These are phyloP conservation scores for Ceriagrion tenellum DNA, from an alignment of 2,888 invertebrate genomes.

Conservation along the genomic window DNA sequence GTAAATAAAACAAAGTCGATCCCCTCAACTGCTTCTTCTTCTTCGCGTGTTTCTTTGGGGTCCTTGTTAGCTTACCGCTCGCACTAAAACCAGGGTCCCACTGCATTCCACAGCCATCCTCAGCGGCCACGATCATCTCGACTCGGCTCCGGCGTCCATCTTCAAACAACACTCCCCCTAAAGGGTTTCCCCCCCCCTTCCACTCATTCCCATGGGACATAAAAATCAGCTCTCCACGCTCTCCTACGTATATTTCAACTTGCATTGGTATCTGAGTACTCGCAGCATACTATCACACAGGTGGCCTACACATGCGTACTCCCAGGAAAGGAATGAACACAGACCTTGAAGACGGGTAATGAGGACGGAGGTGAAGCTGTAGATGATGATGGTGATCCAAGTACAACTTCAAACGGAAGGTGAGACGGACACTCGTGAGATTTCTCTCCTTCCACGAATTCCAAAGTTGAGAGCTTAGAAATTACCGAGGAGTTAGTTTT, in stretches of 20 bases:
- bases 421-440: background rate
- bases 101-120: conserved; percentile 21
- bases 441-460: background rate
- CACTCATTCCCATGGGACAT: background rate
- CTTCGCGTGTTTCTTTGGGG: conserved; percentile 12
- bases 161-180: background rate
- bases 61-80: conserved; percentile 46
- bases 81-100: conserved; percentile 47
- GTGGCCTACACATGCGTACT: background rate
- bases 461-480: background rate
- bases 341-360: background rate
- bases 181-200: background rate
- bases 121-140: background rate
- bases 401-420: too few relatives aligned
- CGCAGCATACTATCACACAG: background rate
- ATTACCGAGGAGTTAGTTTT: background rate
- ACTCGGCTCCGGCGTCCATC: background rate
- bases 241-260: background rate
- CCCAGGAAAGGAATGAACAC: background rate
- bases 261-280: background rate
- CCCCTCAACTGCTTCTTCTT: conserved; percentile 3
- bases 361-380: background rate
- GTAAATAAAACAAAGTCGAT: conserved; percentile 17
- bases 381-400: too few relatives aligned
- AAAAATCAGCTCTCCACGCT: background rate